Conservation (phyloP, 92 coral and sea anemone species). For the Phymanthus crucifer region DNA sequence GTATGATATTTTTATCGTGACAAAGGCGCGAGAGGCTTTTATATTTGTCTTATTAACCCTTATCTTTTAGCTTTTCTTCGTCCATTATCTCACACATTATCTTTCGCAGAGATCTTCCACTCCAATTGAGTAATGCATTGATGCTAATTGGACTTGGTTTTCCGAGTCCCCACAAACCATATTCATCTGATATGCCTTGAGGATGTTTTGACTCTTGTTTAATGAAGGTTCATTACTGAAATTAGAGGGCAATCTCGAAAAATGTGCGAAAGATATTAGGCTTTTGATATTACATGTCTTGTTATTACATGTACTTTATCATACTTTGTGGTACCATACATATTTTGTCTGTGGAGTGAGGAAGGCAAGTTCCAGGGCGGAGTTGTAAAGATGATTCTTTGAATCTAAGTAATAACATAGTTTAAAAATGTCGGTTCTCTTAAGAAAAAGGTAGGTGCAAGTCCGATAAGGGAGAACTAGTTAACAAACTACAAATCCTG, state of each 20-base stretch:
- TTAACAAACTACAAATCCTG: no score
- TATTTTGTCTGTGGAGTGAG: no score
- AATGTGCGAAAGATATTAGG: neutral
- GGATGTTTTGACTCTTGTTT: neutral
- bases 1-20: no score
- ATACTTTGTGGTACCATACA: no score
- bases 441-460: no score
- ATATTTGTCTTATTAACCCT: neutral
- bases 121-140: neutral
- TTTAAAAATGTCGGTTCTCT: no score
- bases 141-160: neutral
- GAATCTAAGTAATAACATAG: no score
- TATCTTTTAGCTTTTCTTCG: neutral
- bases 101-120: neutral
- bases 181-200: neutral
- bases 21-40: neutral
- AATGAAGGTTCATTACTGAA: neutral
- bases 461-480: no score
- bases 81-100: neutral
- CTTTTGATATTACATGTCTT: no score
- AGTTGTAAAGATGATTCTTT: no score
- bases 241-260: neutral
- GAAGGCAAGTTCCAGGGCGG: no score
- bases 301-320: no score
- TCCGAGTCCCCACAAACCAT: neutral